Evolutionary conservation across 2,888 invertebrate species (phyloP), one percentile per base, ranked within the genome.

Genomic region (Melanargia galathea): DNA sequence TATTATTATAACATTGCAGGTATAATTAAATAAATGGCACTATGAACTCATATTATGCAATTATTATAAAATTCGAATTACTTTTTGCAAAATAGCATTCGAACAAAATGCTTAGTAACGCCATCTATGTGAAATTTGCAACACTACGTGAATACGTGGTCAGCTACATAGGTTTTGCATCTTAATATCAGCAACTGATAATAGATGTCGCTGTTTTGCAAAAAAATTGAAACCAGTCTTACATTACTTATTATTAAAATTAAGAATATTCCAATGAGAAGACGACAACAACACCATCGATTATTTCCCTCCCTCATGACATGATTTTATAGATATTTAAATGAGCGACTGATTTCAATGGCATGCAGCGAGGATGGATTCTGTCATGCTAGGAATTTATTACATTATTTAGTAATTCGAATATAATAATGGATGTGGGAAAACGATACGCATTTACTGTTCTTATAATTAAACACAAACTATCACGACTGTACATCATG

Each of bases 191-290:
- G 35, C 58, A 35, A 16, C 48, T 8, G 33, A 33, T 58, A 48
- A 86, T 73, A 91, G 89, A 90, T 90, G 90, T 86, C 91, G 85
- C 89, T 88, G 75, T 72, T 82, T 72, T 67, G 38, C 61, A 73
- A 78, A 75, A 71, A 71, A 10, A 82, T 80, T 84, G 86, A 89
- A 87, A 86, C 73, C 90, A 84, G 86, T 78, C 80, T 80, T 71
- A 71, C 55, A 18, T 8, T 3, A 6, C 58, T 71, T 69, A 65
- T 7, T 33, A 43, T 7, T 30, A 26, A 62, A 58, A 38, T 18
- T 24, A 77, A 82, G 11, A 22, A 80, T 81, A 86, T 84, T 87
- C 86, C 86, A 86, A 87, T 82, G 87, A 85, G 79, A 79, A 69
- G 73, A 60, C 65, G 62, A 81, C 81, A 18, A 16, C n/a, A 16